These are phyloP conservation scores for Drosophila gaucha DNA, from an alignment of 2,888 invertebrate species.

Conservation along the genomic window DNA sequence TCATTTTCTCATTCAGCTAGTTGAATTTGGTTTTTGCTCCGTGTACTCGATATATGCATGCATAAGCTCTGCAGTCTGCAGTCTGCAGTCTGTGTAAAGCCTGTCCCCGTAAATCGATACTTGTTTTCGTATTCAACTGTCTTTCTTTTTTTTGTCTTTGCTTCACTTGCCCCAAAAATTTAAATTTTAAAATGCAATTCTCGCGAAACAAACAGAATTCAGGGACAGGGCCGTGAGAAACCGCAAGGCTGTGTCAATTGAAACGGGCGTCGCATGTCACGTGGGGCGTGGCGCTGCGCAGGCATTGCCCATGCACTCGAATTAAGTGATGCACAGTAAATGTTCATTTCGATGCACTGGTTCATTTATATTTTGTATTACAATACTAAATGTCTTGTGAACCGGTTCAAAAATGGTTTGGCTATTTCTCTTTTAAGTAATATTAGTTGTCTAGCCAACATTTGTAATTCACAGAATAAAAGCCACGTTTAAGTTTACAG, in stretches of 20 bases:
- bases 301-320: background rate
- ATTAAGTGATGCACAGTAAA: background rate
- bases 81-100: constrained; percentile 7
- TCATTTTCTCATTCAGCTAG: no score
- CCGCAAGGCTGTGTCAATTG: constrained; percentile 32
- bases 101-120: constrained; percentile 43
- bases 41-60: constrained; percentile 6
- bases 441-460: no score
- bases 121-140: constrained; percentile 1
- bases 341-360: constrained; percentile 9
- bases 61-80: constrained; percentile 24
- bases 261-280: background rate
- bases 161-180: constrained; percentile 9
- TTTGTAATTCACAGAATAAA: no score
- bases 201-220: constrained; percentile 16
- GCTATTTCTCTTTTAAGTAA: no score
- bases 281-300: background rate
- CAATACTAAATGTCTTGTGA: background rate
- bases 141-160: constrained; percentile 14
- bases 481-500: no score
- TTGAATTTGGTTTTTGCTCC: background rate
- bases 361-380: background rate
- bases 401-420: constrained; percentile 2
- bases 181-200: constrained; percentile 16
- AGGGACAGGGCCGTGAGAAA: constrained; percentile 40